phyloP scores from a whole-genome alignment of 2,797 vertebrate species.

The Furcifer pardalis region DNA sequence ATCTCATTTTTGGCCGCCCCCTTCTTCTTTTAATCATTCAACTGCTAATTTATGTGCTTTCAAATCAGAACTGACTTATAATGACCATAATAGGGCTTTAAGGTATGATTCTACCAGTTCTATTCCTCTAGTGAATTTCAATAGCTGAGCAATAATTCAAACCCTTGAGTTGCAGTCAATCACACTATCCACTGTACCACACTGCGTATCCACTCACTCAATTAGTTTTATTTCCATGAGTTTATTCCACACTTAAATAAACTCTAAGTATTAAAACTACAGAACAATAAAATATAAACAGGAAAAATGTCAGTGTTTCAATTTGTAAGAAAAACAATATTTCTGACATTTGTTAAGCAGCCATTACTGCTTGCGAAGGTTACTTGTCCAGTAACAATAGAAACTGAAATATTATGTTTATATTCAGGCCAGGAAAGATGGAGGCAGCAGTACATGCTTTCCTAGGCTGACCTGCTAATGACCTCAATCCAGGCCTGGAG shows the following conservation, averaged over 20 bases:
- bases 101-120: too few species aligned
- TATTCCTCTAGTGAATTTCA: too few species aligned
- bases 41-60: too few species aligned
- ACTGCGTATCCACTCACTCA: too few species aligned
- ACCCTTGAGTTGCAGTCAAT: too few species aligned
- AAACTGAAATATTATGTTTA: slow-evolving; percentile 66
- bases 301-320: slow-evolving; percentile 58
- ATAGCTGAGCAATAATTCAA: too few species aligned
- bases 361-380: slow-evolving; percentile 56
- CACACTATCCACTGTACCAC: too few species aligned
- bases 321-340: slow-evolving; percentile 48
- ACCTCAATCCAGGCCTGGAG: slow-evolving; percentile 72
- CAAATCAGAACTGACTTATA: too few species aligned
- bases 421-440: slow-evolving; percentile 64
- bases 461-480: slow-evolving; percentile 71
- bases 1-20: too few species aligned
- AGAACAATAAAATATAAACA: slow-evolving; percentile 36
- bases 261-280: neutral
- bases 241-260: slow-evolving; percentile 28
- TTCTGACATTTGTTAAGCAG: slow-evolving; percentile 66
- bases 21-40: too few species aligned
- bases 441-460: slow-evolving; percentile 65
- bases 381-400: slow-evolving; percentile 57
- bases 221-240: neutral
- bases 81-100: too few species aligned